Percentiles rank a stretch among this genome's conserved stretches.
Conservation (phyloP, 1,140 invertebrate species). For the Drepana arcuata region DNA sequence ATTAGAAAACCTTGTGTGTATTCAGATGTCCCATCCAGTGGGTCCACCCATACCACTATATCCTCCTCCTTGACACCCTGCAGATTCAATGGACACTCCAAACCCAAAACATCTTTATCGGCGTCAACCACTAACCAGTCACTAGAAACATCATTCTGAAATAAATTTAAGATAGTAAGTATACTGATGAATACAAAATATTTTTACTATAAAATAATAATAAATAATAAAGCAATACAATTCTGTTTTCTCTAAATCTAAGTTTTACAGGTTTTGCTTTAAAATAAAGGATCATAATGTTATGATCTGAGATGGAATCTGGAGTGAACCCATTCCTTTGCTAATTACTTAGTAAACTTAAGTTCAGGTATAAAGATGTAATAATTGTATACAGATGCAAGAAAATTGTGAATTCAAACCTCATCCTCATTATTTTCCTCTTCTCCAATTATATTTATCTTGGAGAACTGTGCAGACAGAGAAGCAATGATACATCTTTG, state of each 20-base stretch:
- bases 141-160: slow-evolving; percentile 73
- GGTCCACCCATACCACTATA: slow-evolving; percentile 97
- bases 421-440: slow-evolving; percentile 80
- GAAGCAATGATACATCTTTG: slow-evolving; percentile 94
- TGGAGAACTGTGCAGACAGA: slow-evolving; percentile 87
- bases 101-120: slow-evolving; percentile 80
- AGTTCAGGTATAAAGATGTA: too few species aligned
- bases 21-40: slow-evolving; percentile 96
- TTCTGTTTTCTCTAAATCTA: too few species aligned
- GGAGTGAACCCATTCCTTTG: too few species aligned
- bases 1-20: slow-evolving; percentile 92
- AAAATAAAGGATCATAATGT: too few species aligned
- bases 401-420: slow-evolving; percentile 33
- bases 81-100: slow-evolving; percentile 80
- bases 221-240: too few species aligned
- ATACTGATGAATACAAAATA: too few species aligned
- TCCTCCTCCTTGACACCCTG: slow-evolving; percentile 78
- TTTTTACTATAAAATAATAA: too few species aligned
- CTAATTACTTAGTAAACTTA: too few species aligned
- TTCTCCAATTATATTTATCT: slow-evolving; percentile 93
- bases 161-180: too few species aligned
- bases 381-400: neutral
- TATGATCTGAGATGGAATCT: too few species aligned
- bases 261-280: too few species aligned
- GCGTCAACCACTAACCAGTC: slow-evolving; percentile 82